Base-by-base conservation (phyloP, 2,888 invertebrate species). In the Phymatocera aterrima region DNA sequence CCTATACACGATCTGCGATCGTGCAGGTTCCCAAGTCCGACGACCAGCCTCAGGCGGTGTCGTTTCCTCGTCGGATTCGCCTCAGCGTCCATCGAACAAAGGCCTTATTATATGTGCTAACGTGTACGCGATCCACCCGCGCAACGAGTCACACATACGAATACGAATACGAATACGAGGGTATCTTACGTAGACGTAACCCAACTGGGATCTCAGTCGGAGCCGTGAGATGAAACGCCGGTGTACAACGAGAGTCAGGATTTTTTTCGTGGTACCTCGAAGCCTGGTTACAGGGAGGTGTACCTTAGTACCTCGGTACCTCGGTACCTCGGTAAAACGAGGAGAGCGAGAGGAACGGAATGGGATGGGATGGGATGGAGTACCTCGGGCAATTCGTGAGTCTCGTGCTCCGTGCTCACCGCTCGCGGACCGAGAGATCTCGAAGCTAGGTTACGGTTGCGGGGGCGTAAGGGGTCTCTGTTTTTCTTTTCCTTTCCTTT, bases 241-340 rank as follows among this genome's bases (percentile, higher is more conserved):
- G 31, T 64, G 10, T 54, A 24, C n/a, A n/a, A n/a, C 51, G 51
- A 51, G 70, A 65, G 65, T 12, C 21, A 21, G 65, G 18, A 34
- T 75, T 78, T 78, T n/a, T 78, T 78, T 78, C 74, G 78, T 46
- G 43, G 31, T 75, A 34, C 48, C 31, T 31, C 28, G 37, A 65
- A 79, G 84, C 84, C 86, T 83, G 83, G 84, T 85, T 81, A 84
- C 84, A 84, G 82, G 84, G 83, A 84, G 81, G 78, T 81, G 34
- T 61, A 34, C 40, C 21, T 64, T 37, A 1, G 21, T 68, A 43
- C 65, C 65, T 68, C 34, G 2, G 40, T 68, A 46, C 34, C 15
- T 68, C 8, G 4, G 24, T 54, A 54, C 54, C 43, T 43, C n/a
- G 28, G 57, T 24, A 28, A 6, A 34, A 37, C 34, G 34, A 8